These are phyloP conservation scores for Plagiodera versicolora DNA, from an alignment of 2,888 invertebrate species.

Conservation along the genomic window DNA sequence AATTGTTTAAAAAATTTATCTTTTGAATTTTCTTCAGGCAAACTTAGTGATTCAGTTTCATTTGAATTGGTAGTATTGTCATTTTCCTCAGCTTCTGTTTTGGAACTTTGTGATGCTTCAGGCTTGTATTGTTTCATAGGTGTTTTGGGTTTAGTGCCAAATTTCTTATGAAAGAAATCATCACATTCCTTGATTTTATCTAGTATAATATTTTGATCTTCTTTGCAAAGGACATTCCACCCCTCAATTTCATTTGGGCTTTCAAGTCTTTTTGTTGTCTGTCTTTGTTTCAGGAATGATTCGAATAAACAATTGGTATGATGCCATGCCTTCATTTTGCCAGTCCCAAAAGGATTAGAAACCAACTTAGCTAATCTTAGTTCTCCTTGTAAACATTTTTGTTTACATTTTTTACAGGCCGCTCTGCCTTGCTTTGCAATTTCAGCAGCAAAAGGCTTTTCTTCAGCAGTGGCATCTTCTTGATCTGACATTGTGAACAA, in stretches of 20 bases:
- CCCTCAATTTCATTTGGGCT: constrained; percentile 76
- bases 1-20: constrained; percentile 80
- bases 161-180: constrained; percentile 53
- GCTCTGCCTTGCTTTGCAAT: constrained; percentile 80
- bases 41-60: not conserved
- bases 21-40: constrained; percentile 44
- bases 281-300: constrained; percentile 74
- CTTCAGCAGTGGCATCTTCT: constrained; percentile 46
- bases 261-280: constrained; percentile 80
- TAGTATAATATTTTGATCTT: constrained; percentile 68
- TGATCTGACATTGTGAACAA: constrained; percentile 48
- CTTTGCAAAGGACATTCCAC: constrained; percentile 67
- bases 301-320: constrained; percentile 82
- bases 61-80: constrained; percentile 7
- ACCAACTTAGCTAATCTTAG: constrained; percentile 77
- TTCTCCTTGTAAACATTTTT: constrained; percentile 71
- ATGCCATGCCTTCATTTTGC: constrained; percentile 82
- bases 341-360: constrained; percentile 74
- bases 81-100: constrained; percentile 10
- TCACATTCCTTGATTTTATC: constrained; percentile 67
- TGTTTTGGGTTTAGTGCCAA: constrained; percentile 21
- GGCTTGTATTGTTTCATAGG: constrained; percentile 33
- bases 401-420: constrained; percentile 85
- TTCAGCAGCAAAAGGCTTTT: constrained; percentile 70
- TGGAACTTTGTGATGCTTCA: not conserved